Conservation (phyloP, 1,140 invertebrate genomes). For the Samia ricini region DNA sequence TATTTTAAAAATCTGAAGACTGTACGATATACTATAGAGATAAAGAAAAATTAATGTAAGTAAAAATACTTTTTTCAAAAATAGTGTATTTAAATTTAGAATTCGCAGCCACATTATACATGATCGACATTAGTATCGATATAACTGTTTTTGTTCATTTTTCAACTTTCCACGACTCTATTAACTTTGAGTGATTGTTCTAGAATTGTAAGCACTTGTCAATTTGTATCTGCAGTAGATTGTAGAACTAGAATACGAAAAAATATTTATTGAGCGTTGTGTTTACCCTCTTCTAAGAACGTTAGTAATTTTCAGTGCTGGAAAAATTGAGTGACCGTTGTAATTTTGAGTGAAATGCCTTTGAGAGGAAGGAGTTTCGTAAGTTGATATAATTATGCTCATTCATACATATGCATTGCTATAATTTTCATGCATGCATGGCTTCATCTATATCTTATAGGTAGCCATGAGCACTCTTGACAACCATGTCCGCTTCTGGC, state of each 20-base stretch:
- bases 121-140: too few relatives aligned
- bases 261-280: not conserved
- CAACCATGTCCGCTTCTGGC: conserved; percentile 15
- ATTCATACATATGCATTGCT: conserved; percentile 6
- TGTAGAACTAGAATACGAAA: not conserved
- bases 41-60: too few relatives aligned
- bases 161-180: not conserved
- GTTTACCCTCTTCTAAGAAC: not conserved
- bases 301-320: conserved; percentile 4
- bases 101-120: too few relatives aligned
- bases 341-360: conserved; percentile 58
- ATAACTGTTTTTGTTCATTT: not conserved
- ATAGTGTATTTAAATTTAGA: too few relatives aligned
- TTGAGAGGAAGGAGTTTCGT: conserved; percentile 66
- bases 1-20: too few relatives aligned
- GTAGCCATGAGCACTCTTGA: conserved; percentile 27
- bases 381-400: conserved; percentile 44
- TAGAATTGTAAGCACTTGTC: conserved; percentile 45
- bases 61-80: too few relatives aligned
- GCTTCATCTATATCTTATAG: conserved; percentile 13
- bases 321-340: conserved; percentile 15
- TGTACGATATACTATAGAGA: too few relatives aligned
- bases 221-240: conserved; percentile 35
- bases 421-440: conserved; percentile 32
- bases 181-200: conserved; percentile 41